Percentiles rank a stretch among this genome's conserved stretches.
Evolutionary conservation across 2,113 vertebrate genomes (phyloP).

Genomic region (Australoheros scitulus): DNA sequence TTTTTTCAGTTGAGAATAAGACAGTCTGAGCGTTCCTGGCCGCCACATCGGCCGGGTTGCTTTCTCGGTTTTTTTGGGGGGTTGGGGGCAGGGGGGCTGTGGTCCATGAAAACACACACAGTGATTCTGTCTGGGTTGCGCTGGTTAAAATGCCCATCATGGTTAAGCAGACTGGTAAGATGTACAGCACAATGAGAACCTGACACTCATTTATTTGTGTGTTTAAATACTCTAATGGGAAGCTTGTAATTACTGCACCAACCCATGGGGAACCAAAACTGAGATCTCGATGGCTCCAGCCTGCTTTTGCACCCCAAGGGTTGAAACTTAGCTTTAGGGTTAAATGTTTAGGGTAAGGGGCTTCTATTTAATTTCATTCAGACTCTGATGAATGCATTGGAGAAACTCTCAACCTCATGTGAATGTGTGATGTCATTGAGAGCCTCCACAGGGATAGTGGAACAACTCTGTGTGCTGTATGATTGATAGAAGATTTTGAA

Average conservation of each 20-base stretch:
- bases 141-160: slow-evolving; percentile 23
- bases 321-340: neutral
- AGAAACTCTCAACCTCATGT: neutral
- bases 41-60: slow-evolving; percentile 19
- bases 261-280: neutral
- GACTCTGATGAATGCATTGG: too few species aligned
- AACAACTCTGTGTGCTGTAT: neutral
- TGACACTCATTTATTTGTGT: neutral
- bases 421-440: neutral
- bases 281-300: neutral
- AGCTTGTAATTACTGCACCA: neutral
- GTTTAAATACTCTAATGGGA: neutral
- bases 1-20: neutral
- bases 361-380: too few species aligned
- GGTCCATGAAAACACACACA: slow-evolving; percentile 28
- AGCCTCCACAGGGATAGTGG: neutral
- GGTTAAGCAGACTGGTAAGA: slow-evolving; percentile 33
- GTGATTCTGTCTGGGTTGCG: slow-evolving; percentile 11
- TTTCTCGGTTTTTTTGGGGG: neutral
- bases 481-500: neutral
- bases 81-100: neutral
- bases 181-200: neutral
- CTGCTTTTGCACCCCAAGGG: neutral
- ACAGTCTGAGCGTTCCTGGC: slow-evolving; percentile 1
- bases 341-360: neutral